Evolutionary conservation across 2,113 vertebrate genomes (phyloP), one percentile per base, ranked within the genome.

Genomic region (Ailuropoda melanoleuca): DNA sequence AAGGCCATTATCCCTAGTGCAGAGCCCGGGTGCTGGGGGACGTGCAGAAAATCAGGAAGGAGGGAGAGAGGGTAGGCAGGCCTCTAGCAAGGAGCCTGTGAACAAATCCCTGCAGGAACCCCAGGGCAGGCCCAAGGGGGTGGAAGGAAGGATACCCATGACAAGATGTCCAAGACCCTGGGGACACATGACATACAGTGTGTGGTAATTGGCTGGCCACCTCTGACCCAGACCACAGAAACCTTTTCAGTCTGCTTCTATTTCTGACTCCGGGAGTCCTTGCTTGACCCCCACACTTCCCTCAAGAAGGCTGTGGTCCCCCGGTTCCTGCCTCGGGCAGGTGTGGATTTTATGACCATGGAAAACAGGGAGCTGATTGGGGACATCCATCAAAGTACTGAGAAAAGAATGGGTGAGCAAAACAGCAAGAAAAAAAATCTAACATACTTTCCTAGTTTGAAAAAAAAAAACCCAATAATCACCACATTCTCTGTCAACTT

Each of bases 181-280:
- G 26, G 39, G 43, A 60, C 23, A 21, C 10, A 6, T 1, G 39
- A 5, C 23, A 2, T 21, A 3, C 0, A 2, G 21, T 4, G 4
- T 4, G 29, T 5, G 24, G 19, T 5, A 4, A 4, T 13, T 46
- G 1, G 9, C 56, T 18, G 8, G 56, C 34, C 13, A 37, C 64
- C 18, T 24, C 53, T 34, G 55, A 6, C 56, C 43, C 1, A 3
- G 9, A 24, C 6, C 37, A 18, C 17, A 19, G 9, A 4, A 62
- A 4, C 55, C 83, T n/a, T 23, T 31, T 15, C n/a, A n/a, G 84
- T 24, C 4, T 48, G 84, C 53, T 60, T 37, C 1, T 4, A 4
- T 8, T 15, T 10, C 85, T 66, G n/a, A 43, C 55, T 23, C n/a
- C 6, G 8, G 50, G 82, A 31, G 19, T 11, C 34, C 46, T 34